Conservation (phyloP, 2,888 invertebrate genomes). For the Selenia dentaria region DNA sequence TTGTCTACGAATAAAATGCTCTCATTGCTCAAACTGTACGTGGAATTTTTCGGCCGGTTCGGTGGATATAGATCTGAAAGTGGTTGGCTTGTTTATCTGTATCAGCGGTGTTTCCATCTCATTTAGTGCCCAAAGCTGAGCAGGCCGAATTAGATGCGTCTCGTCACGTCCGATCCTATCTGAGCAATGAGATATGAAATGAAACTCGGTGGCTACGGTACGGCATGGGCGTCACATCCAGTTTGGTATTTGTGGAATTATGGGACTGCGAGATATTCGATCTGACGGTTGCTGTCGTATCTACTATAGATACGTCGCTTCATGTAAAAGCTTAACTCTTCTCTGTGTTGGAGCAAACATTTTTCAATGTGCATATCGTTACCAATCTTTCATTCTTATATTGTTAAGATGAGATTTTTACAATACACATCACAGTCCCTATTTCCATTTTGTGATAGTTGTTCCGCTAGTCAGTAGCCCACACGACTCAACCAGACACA, state of each 20-base stretch:
- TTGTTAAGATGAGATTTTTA: too few relatives aligned
- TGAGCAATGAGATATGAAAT: conserved; percentile 66
- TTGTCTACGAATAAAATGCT: too few relatives aligned
- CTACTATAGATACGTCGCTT: background rate
- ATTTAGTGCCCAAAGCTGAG: conserved; percentile 51
- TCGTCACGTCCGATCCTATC: conserved; percentile 58
- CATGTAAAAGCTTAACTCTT: too few relatives aligned
- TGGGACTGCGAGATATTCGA: background rate
- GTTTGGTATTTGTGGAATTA: background rate
- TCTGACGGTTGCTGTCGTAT: background rate
- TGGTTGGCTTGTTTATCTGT: conserved; percentile 40
- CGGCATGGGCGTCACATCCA: conserved; percentile 2
- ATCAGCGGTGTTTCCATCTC: conserved; percentile 67
- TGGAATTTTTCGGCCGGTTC: too few relatives aligned
- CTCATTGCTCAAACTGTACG: too few relatives aligned
- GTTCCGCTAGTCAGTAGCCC: background rate
- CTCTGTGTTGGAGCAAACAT: too few relatives aligned
- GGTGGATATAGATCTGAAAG: conserved; percentile 5
- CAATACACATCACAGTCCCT: too few relatives aligned
- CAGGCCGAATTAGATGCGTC: conserved; percentile 50
- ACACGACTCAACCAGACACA: conserved; percentile 18
- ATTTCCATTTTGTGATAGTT: too few relatives aligned
- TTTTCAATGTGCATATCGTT: too few relatives aligned
- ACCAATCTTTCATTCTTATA: too few relatives aligned
- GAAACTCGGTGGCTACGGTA: conserved; percentile 42